Evolutionary conservation across 2,113 vertebrate genomes (phyloP).

Genomic region (Phoenicopterus ruber): DNA sequence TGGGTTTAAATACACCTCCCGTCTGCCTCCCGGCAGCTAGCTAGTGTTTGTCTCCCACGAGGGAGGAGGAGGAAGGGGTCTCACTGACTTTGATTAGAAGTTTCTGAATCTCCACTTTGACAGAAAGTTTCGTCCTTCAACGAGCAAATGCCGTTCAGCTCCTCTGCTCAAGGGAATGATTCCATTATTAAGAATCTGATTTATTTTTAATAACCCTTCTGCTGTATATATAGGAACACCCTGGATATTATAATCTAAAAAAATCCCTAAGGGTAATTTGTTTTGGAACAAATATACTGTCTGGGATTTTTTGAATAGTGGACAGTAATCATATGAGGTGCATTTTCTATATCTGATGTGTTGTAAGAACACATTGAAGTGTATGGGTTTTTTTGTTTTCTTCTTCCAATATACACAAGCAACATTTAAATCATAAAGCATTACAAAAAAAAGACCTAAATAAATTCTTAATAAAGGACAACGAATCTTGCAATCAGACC

Average conservation of each 20-base stretch:
- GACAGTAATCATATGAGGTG: neutral
- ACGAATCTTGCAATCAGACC: neutral
- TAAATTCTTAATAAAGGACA: slow-evolving; percentile 4
- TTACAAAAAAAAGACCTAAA: neutral
- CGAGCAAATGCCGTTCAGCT: neutral
- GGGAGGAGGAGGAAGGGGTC: neutral
- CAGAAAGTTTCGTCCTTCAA: neutral
- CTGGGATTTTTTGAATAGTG: slow-evolving; percentile 5
- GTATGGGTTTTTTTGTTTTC: neutral
- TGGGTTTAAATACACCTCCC: neutral
- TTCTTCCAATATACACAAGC: neutral
- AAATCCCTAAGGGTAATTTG: neutral
- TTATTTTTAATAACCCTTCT: slow-evolving; percentile 48
- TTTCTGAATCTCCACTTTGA: neutral
- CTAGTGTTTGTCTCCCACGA: neutral
- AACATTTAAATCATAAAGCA: neutral
- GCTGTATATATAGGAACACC: neutral
- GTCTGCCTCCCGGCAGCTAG: neutral
- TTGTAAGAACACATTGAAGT: neutral
- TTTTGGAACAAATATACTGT: neutral
- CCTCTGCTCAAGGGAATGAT: neutral
- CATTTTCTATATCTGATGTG: neutral
- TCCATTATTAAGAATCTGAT: slow-evolving; percentile 3
- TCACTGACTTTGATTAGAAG: neutral
- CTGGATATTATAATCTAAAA: slow-evolving; percentile 19